Conservation (phyloP, 2,888 invertebrate genomes). For the Drosophila niveifrons region DNA sequence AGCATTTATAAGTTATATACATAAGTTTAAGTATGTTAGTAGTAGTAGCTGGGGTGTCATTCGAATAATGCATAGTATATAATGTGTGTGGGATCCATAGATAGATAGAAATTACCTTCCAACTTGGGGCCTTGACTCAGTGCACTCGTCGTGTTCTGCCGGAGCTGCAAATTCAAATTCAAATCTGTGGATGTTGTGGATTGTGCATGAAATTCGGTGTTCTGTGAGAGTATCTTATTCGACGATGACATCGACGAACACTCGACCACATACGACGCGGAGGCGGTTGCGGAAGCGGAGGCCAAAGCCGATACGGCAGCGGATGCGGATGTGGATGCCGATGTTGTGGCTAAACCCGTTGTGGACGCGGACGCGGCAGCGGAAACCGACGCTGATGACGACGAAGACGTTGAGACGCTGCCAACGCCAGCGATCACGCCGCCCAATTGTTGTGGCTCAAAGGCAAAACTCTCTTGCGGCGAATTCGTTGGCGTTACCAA, state of each 20-base stretch:
- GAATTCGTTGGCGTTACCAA: constrained; percentile 79
- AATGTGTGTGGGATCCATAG: neutral
- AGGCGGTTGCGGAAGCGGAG: constrained; percentile 26
- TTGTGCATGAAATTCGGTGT: constrained; percentile 70
- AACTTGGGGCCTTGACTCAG: constrained; percentile 55
- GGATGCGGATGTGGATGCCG: constrained; percentile 27
- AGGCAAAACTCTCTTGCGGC: constrained; percentile 70
- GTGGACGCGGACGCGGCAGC: constrained; percentile 41
- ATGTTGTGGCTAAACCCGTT: constrained; percentile 27
- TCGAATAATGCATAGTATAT: neutral
- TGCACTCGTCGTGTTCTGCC: constrained; percentile 67
- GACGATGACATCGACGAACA: constrained; percentile 63
- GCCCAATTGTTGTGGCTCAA: constrained; percentile 48
- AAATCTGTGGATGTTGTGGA: constrained; percentile 77
- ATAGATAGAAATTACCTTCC: constrained; percentile 73
- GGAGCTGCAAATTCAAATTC: constrained; percentile 80
- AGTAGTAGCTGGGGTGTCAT: constrained; percentile 3
- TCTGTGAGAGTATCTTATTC: constrained; percentile 62
- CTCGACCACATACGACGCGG: constrained; percentile 69
- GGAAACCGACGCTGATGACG: constrained; percentile 24
- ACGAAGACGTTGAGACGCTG: constrained; percentile 53
- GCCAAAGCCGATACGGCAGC: constrained; percentile 23
- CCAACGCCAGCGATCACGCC: constrained; percentile 73
- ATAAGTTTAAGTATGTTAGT: neutral
- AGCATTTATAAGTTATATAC: constrained; percentile 1